Base-by-base conservation (phyloP, 2,113 vertebrate species). In the Mixornis gularis region DNA sequence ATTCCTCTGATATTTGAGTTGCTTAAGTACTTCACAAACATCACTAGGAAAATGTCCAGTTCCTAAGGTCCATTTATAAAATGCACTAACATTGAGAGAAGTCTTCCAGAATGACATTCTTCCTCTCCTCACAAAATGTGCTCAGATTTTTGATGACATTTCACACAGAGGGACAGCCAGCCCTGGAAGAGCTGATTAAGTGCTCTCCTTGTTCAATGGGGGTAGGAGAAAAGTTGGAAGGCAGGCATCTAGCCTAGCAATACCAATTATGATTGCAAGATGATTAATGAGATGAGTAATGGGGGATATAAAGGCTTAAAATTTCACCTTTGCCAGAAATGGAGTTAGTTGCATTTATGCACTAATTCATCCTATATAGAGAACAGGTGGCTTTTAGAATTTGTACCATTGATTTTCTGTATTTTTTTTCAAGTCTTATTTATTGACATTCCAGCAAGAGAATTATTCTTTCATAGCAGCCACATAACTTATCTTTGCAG, bases 281-380 rank as follows among this genome's bases (percentile, higher is more conserved):
- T 69, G 17, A 82, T 84, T 93, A 89, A 92, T 76, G 70, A 91
- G 65, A 81, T 82, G 56, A 87, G 53, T 76, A 92, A 92, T 79
- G 71, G 44, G 90, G 44, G 71, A 85, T 90, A 88, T 52, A n/a
- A 26, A 18, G 58, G 71, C 70, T 79, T 87, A 72, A 89, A 91
- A 72, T 85, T 95, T 79, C 71, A 95, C 85, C 78, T 92, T 84
- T 91, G 46, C 29, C 41, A 53, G 49, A 79, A 86, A 90, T 62
- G 25, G 70, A 82, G 7, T 65, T 38, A 43, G 85, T 49, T 79
- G 63, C 55, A 72, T 82, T 92, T 79, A 69, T 72, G 43, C 2
- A 2, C 38, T 76, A 58, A 89, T 76, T 95, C 55, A n/a, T 77
- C 32, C 74, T 66, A 38, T 62, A 62, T 1, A 91, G 53, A 85